Base-by-base conservation (phyloP, 2,888 invertebrate species). In the Hypomecis atomaria region DNA sequence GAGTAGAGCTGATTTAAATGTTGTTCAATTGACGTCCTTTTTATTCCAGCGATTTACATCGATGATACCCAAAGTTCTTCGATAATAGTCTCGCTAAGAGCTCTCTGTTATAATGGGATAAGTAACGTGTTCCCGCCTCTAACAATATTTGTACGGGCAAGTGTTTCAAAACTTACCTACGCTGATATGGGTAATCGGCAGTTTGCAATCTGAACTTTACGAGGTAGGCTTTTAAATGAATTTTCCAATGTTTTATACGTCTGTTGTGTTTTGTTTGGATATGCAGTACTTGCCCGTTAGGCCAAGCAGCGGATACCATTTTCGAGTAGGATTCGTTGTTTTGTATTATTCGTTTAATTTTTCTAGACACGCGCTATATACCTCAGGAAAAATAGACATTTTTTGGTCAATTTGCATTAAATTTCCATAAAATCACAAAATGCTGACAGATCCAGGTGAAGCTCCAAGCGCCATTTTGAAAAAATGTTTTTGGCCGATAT, bases 111-210 rank as follows among this genome's bases (percentile, higher is more conserved):
- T 40, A 65, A 48, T 57, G 60, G 49, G 65, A 52, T 56, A 36
- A 50, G 60, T 57, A 52, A 61, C 70, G 67, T 59, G 69, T 72
- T 68, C 70, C 56, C 71, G 69, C 66, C 60, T 69, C 66, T 73
- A 71, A 72, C 74, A 81, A 82, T 81, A 79, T 83, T 83, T 82
- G 78, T 70, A 70, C 74, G 67, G 67, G 63, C 76, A 76, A 78
- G 77, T 80, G 78, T 82, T 81, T 75, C 75, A 66, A 77, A 79
- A 79, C 67, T 77, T 73, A 69, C 66, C 40, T 69, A 60, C 62
- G 59, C 66, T 65, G 68, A 66, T 71, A 65, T 47, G 54, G 42
- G 45, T 49, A 48, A 48, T 40, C 38, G 7, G 11, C 8, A 4
- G 23, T 9, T 53, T 33, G 11, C 48, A 68, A 58, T 63, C 49